Evolutionary conservation across 2,888 invertebrate genomes (phyloP).

Genomic region (Abrostola triplasia): DNA sequence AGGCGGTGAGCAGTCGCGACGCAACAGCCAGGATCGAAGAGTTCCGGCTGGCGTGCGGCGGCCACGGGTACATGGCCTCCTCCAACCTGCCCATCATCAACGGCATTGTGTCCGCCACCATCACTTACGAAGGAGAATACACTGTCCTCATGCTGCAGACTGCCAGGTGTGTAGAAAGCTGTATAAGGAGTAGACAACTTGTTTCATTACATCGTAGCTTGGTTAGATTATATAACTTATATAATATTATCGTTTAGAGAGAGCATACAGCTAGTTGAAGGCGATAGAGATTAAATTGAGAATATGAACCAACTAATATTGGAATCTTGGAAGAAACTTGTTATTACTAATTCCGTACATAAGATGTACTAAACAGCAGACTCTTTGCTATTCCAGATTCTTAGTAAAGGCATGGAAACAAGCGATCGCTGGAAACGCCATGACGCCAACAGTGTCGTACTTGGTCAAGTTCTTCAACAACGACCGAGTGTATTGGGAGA

Average conservation of each 20-base stretch:
- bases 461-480: slow-evolving; percentile 76
- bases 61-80: slow-evolving; percentile 96
- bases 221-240: neutral
- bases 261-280: too few relatives aligned
- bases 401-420: slow-evolving; percentile 93
- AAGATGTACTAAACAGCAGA: too few relatives aligned
- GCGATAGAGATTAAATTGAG: too few relatives aligned
- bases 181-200: neutral
- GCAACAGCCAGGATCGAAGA: slow-evolving; percentile 92
- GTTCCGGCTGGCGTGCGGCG: slow-evolving; percentile 96
- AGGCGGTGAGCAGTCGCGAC: slow-evolving; percentile 94
- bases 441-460: slow-evolving; percentile 92
- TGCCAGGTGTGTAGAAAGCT: slow-evolving; percentile 86
- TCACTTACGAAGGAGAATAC: slow-evolving; percentile 98
- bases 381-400: slow-evolving; percentile 82
- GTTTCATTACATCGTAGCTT: too few relatives aligned
- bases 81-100: slow-evolving; percentile 95
- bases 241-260: neutral
- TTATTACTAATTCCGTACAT: too few relatives aligned
- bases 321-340: too few relatives aligned
- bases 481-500: slow-evolving; percentile 69
- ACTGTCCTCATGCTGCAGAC: slow-evolving; percentile 97
- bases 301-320: too few relatives aligned
- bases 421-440: slow-evolving; percentile 87
- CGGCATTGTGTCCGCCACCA: slow-evolving; percentile 93